Conservation (phyloP, 2,797 vertebrate genomes). For the Channa striata region DNA sequence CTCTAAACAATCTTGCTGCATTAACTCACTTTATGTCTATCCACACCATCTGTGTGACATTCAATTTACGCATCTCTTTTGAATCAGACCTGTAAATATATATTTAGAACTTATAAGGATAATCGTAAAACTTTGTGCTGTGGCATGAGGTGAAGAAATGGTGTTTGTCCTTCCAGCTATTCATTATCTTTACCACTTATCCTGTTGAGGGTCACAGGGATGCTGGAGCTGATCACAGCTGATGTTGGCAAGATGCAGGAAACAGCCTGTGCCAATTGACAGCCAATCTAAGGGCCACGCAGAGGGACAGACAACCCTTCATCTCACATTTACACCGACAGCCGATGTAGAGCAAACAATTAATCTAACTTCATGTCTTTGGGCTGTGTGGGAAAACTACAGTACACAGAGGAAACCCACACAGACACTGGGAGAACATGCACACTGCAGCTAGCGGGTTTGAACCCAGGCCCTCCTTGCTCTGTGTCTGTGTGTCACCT, state of each 20-base stretch:
- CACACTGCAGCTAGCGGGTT: neutral
- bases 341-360: neutral
- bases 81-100: slow-evolving; percentile 70
- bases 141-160: slow-evolving; percentile 76
- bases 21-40: slow-evolving; percentile 61
- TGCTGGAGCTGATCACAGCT: too few species aligned
- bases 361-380: neutral
- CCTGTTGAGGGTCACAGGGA: neutral
- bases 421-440: neutral
- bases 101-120: slow-evolving; percentile 67
- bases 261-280: too few species aligned
- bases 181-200: neutral
- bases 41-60: slow-evolving; percentile 44
- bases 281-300: too few species aligned
- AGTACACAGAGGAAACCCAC: neutral
- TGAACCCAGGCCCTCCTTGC: neutral
- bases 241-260: too few species aligned
- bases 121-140: slow-evolving; percentile 70
- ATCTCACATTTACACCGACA: neutral
- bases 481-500: neutral
- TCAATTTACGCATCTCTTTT: slow-evolving; percentile 52
- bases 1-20: slow-evolving; percentile 48
- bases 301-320: too few species aligned
- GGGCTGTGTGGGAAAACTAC: neutral
- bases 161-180: neutral